Conservation (phyloP, 2,113 vertebrate species). For the Hyaena hyaena region DNA sequence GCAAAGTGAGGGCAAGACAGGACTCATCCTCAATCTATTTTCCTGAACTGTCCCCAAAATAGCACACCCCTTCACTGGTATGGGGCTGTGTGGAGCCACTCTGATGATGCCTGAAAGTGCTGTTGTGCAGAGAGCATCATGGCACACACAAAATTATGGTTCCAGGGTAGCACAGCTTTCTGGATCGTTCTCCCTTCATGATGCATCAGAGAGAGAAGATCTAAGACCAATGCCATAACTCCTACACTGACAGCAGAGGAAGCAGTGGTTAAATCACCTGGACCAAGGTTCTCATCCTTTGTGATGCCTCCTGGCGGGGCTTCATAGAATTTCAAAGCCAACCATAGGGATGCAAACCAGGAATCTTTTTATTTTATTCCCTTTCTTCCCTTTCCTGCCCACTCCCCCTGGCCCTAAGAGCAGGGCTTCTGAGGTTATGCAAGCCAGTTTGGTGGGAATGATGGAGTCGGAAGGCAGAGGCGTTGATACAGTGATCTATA, state of each 20-base stretch:
- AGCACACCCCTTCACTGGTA: neutral
- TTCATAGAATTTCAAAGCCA: neutral
- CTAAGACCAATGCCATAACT: rapidly evolving
- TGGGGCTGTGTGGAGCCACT: too few relatives aligned
- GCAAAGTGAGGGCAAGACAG: neutral
- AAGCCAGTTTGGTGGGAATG: neutral
- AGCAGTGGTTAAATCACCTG: neutral
- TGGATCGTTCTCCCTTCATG: neutral
- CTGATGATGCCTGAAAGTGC: neutral
- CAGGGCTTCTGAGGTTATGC: neutral
- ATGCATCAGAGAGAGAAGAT: neutral
- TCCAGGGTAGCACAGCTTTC: too few relatives aligned
- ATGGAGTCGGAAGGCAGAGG: neutral
- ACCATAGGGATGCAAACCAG: neutral
- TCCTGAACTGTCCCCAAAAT: neutral
- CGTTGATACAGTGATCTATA: constrained; percentile 54
- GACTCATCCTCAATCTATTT: neutral
- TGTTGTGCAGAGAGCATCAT: rapidly evolving
- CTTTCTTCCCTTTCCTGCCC: neutral
- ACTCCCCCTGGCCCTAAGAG: neutral
- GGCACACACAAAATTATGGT: rapidly evolving
- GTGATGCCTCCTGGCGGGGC: neutral
- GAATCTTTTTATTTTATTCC: neutral
- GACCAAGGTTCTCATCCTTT: neutral
- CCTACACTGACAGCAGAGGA: rapidly evolving